These are phyloP conservation scores for Salvator merianae DNA, from an alignment of 2,113 vertebrate genomes.

Conservation along the genomic window DNA sequence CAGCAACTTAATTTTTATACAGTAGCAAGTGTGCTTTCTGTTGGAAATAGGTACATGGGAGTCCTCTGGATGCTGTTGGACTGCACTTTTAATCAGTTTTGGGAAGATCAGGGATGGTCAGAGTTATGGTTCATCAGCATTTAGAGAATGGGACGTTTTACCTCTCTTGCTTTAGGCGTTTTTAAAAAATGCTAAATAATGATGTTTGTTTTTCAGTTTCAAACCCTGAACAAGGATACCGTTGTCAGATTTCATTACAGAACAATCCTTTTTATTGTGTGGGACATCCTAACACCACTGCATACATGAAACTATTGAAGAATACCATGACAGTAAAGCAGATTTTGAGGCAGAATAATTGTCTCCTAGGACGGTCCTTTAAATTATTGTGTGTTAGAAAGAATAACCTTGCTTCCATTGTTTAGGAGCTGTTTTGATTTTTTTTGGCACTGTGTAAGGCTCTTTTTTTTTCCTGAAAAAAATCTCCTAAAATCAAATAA, in stretches of 20 bases:
- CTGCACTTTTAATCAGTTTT: too few species aligned
- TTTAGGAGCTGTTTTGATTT: background rate
- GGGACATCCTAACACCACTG: background rate
- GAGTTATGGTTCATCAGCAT: background rate
- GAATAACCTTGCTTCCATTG: background rate
- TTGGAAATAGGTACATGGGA: background rate
- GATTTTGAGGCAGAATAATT: background rate
- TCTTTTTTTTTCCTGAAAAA: too few species aligned
- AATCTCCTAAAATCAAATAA: background rate
- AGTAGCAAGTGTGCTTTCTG: background rate
- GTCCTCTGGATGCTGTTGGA: background rate
- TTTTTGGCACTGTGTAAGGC: too few species aligned
- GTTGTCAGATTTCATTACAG: background rate
- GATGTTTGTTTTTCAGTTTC: background rate
- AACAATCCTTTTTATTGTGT: background rate
- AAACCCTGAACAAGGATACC: background rate
- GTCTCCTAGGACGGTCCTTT: background rate
- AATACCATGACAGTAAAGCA: background rate
- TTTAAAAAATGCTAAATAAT: background rate
- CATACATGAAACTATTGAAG: background rate
- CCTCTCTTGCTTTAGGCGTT: background rate
- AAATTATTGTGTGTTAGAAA: background rate
- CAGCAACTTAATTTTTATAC: too few species aligned
- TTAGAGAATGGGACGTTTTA: background rate
- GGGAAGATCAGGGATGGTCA: background rate